A percentile compares a stretch with the other conserved stretches of the same genome.
phyloP scores from a whole-genome alignment of 2,797 vertebrate species.

The Notolepis coatsorum region DNA sequence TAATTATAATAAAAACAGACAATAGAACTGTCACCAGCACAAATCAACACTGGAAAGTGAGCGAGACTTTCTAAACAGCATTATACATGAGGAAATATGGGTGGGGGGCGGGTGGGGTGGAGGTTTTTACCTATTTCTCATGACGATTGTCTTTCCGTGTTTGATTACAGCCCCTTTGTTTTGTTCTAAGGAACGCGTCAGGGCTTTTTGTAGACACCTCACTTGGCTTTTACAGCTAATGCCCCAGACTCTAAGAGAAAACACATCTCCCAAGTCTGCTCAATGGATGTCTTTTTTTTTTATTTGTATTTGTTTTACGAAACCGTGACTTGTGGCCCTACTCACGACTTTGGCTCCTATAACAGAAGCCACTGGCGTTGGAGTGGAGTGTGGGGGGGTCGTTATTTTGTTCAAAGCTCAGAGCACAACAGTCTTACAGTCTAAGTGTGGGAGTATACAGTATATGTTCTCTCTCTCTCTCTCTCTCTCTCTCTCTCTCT shows the following conservation, averaged over 20 bases:
- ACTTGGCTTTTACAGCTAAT: constrained; percentile 5
- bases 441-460: constrained; percentile 49
- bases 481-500: too few relatives aligned
- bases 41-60: constrained; percentile 90
- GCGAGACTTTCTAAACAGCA: constrained; percentile 85
- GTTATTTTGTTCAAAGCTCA: constrained; percentile 71
- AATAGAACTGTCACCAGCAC: constrained; percentile 92
- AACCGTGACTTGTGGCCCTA: constrained; percentile 23
- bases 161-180: constrained; percentile 68
- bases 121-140: constrained; percentile 60
- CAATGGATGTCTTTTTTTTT: constrained; percentile 9
- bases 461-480: constrained; percentile 27
- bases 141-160: constrained; percentile 88
- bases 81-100: constrained; percentile 81
- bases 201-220: constrained; percentile 40
- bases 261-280: constrained; percentile 12
- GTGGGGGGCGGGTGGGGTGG: constrained; percentile 45
- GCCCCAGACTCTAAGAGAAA: constrained; percentile 10
- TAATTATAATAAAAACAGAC: constrained; percentile 80
- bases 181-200: constrained; percentile 35
- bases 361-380: constrained; percentile 11
- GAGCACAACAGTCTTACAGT: constrained; percentile 71
- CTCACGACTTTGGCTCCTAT: constrained; percentile 20
- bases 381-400: too few relatives aligned
- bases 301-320: not conserved